Conservation (phyloP, 1,140 invertebrate species). For the Pissodes strobi region DNA sequence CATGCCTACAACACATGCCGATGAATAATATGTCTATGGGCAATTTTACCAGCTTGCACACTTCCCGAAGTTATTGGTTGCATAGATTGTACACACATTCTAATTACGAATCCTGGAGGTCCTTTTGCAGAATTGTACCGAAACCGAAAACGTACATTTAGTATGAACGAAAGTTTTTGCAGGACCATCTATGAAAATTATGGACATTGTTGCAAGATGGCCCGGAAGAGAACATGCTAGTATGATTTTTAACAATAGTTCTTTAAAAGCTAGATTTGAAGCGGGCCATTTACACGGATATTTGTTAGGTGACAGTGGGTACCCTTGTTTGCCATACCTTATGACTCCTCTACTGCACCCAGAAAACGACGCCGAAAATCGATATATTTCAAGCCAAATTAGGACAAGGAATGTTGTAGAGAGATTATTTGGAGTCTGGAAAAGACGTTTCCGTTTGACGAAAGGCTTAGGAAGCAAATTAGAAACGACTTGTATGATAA, state of each 20-base stretch:
- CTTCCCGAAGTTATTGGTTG: neutral
- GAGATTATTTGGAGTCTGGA: slow-evolving; percentile 49
- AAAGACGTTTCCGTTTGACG: slow-evolving; percentile 48
- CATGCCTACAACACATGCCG: no score
- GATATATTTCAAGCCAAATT: slow-evolving; percentile 52
- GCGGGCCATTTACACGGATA: neutral
- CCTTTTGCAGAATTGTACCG: no score
- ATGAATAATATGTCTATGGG: no score
- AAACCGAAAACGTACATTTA: no score
- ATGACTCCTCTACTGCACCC: slow-evolving; percentile 46
- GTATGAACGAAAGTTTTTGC: no score
- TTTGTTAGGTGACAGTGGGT: slow-evolving; percentile 45
- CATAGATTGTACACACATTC: neutral
- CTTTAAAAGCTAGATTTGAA: slow-evolving; percentile 35
- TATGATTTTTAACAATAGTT: slow-evolving; percentile 49
- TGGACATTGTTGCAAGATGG: slow-evolving; percentile 55
- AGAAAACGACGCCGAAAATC: slow-evolving; percentile 35
- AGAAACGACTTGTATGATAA: slow-evolving; percentile 38
- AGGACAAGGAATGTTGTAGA: slow-evolving; percentile 53
- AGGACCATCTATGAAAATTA: no score
- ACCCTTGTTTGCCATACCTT: slow-evolving; percentile 37
- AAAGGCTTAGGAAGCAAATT: slow-evolving; percentile 41
- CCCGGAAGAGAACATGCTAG: slow-evolving; percentile 52
- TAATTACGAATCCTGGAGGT: neutral
- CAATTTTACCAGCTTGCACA: no score